These are phyloP conservation scores for Ctenodactylus gundi DNA, from an alignment of 2,113 vertebrate genomes.

Conservation along the genomic window DNA sequence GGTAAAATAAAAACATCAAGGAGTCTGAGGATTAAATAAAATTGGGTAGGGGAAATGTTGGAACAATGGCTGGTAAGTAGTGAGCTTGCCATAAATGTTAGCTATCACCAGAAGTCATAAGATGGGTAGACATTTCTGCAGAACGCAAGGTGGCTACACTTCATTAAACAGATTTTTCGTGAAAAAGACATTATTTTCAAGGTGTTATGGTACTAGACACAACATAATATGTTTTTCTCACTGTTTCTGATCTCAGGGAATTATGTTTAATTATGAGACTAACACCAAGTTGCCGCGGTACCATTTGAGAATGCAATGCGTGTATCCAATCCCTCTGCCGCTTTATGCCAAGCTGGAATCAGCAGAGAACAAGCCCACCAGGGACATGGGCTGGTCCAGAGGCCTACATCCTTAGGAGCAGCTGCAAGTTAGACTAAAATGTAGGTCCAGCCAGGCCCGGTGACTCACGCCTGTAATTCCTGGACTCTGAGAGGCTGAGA, in stretches of 20 bases:
- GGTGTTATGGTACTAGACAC: not conserved
- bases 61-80: not conserved
- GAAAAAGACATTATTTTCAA: not conserved
- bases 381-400: not conserved
- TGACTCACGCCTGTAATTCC: too few species aligned
- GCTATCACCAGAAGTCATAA: not conserved
- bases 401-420: not conserved
- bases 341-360: not conserved
- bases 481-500: too few species aligned
- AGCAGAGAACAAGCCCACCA: fast-evolving
- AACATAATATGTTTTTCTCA: not conserved
- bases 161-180: not conserved
- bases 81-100: not conserved
- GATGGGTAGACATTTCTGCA: not conserved
- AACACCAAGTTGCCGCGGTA: not conserved
- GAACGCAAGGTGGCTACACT: not conserved
- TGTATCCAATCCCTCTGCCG: too few species aligned
- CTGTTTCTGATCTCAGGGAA: not conserved
- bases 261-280: not conserved
- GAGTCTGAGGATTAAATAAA: not conserved
- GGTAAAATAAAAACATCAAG: not conserved
- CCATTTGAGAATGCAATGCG: not conserved
- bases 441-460: too few species aligned
- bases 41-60: not conserved
- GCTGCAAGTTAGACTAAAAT: not conserved